Evolutionary conservation across 2,888 invertebrate species (phyloP).

Genomic region (Piscicola geometra): DNA sequence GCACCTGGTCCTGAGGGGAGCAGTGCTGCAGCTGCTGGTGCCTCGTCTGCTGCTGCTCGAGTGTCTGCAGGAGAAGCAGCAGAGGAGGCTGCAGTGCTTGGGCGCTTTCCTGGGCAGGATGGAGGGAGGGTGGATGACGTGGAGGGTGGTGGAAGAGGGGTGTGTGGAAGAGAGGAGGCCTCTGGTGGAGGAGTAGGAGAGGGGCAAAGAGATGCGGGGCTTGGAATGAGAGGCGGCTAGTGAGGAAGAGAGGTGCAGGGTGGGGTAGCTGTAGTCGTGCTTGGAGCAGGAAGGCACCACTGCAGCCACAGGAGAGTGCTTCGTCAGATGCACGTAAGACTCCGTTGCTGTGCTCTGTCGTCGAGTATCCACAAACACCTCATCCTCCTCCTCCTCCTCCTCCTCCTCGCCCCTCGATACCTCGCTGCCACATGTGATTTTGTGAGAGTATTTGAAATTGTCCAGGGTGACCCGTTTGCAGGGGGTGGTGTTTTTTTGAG

Average conservation of each 20-base stretch:
- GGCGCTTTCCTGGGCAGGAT: background rate
- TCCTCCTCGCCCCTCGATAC: background rate
- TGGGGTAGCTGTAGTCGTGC: slow-evolving; percentile 39
- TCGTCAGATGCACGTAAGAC: slow-evolving; percentile 38
- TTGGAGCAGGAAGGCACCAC: slow-evolving; percentile 6
- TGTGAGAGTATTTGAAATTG: slow-evolving; percentile 12
- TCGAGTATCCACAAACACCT: background rate
- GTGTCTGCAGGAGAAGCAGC: background rate
- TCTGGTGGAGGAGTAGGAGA: too few species aligned
- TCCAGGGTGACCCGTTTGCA: slow-evolving; percentile 4
- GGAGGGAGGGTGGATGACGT: background rate
- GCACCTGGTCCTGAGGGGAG: slow-evolving; percentile 20
- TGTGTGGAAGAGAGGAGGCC: too few species aligned
- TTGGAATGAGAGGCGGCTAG: slow-evolving; percentile 16
- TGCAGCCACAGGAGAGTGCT: slow-evolving; percentile 15
- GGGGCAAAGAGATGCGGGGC: slow-evolving; percentile 20
- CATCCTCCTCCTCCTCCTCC: background rate
- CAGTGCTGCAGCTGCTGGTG: background rate
- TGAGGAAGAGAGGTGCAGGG: slow-evolving; percentile 10
- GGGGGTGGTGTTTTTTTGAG: background rate
- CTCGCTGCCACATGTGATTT: background rate
- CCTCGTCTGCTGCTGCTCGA: background rate
- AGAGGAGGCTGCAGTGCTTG: background rate
- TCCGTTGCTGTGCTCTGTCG: background rate
- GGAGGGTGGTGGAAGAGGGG: background rate